Evolutionary conservation across 2,888 invertebrate species (phyloP).

Genomic region (Phrixothrix hirtus): DNA sequence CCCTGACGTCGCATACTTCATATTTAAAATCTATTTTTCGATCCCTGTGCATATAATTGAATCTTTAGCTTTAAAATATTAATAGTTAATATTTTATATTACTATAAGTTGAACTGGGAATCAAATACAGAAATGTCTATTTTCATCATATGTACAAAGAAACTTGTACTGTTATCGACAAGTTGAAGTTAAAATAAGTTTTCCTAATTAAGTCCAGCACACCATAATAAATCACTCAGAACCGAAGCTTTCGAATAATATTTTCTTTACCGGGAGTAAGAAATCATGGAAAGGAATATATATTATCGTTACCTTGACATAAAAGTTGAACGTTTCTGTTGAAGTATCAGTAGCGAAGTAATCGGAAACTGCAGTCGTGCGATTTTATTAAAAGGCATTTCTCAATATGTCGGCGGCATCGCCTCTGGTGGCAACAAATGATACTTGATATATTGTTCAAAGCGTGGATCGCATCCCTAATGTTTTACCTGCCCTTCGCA

Average conservation of each 20-base stretch:
- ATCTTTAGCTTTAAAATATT: too few species aligned
- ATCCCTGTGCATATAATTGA: too few species aligned
- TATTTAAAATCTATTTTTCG: too few species aligned
- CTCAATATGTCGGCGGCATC: conserved; percentile 40
- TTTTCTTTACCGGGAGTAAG: conserved; percentile 12
- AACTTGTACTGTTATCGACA: too few species aligned
- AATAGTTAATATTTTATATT: too few species aligned
- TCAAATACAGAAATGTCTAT: too few species aligned
- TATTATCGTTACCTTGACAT: conserved; percentile 21
- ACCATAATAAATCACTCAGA: conserved; percentile 10
- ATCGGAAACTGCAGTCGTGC: conserved; percentile 38
- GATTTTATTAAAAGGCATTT: conserved; percentile 43
- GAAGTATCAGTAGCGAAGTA: conserved; percentile 33
- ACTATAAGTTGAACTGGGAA: too few species aligned
- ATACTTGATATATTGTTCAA: conserved; percentile 37
- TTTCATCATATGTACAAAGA: too few species aligned
- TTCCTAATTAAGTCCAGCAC: too few species aligned
- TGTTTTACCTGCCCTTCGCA: conserved; percentile 33
- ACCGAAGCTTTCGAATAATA: conserved; percentile 9
- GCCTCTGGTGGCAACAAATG: conserved; percentile 34
- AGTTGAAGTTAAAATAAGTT: too few species aligned
- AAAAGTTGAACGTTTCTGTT: conserved; percentile 27
- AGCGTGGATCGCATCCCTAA: conserved; percentile 36
- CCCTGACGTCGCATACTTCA: too few species aligned
- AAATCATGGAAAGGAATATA: conserved; percentile 23